phyloP scores from a whole-genome alignment of 2,888 invertebrate species.

The Archaeoteleia sp. region DNA sequence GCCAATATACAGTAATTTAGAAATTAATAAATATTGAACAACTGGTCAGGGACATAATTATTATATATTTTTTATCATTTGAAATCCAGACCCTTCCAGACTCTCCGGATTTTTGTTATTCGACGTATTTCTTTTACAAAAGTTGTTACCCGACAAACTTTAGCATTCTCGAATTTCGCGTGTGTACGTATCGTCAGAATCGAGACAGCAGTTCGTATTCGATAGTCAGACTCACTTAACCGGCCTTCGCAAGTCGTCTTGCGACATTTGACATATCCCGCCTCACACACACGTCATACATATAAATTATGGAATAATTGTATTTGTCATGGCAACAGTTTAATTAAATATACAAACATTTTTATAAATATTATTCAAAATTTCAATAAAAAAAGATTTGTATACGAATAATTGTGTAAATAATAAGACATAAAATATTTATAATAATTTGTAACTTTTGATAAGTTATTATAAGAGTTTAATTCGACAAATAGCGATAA shows the following conservation, averaged over 20 bases:
- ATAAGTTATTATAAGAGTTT: background rate
- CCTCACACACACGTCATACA: slow-evolving; percentile 2
- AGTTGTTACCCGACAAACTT: slow-evolving; percentile 9
- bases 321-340: background rate
- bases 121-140: slow-evolving; percentile 12
- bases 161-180: slow-evolving; percentile 14
- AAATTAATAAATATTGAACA: too few relatives aligned
- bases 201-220: slow-evolving; percentile 1
- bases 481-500: too few relatives aligned
- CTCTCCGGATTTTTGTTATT: too few relatives aligned
- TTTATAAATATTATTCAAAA: background rate
- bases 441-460: too few relatives aligned
- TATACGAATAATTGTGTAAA: too few relatives aligned
- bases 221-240: slow-evolving; percentile 23
- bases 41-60: too few relatives aligned
- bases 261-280: slow-evolving; percentile 20
- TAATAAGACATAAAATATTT: too few relatives aligned
- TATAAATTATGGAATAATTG: slow-evolving; percentile 3
- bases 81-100: too few relatives aligned
- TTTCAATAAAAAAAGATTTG: background rate
- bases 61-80: too few relatives aligned
- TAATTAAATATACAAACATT: background rate
- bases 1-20: too few relatives aligned
- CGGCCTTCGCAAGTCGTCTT: slow-evolving; percentile 14
- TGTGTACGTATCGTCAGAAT: slow-evolving; percentile 20